Base-by-base conservation (phyloP, 2,113 vertebrate genomes). In the Euleptes europaea region DNA sequence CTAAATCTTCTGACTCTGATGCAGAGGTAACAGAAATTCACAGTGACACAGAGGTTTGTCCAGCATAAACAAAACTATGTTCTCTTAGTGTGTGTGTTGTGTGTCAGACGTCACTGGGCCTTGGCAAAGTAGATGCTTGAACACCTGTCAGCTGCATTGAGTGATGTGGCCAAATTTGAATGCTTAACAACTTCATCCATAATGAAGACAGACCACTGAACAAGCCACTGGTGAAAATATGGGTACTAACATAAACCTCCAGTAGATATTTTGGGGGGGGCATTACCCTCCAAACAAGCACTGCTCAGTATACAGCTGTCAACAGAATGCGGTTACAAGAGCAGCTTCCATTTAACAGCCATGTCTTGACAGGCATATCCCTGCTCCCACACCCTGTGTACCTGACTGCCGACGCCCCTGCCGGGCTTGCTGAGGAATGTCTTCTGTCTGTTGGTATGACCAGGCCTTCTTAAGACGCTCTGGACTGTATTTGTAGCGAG, bases 381-480 rank as follows among this genome's bases (percentile, higher is more conserved):
- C 21, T 14, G 35, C 8, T 35, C 66, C 26, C 40, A 1, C 67
- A 1, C 67, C 26, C 54, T 21, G 47, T 96, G 92, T 94, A 99
- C 98, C 98, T 9, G 98, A 99, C 78, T 97, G 97, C 84, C 98
- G 96, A 78, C 98, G 97, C 17, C 95, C 97, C 76, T 97, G 96
- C 19, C 95, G 90, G 0, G 54, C 90, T 0, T 88, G 91, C 1
- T 78, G 74, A 7, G 95, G 89, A 65, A 96, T 92, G 57, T 98
- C 97, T 0, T 96, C 96, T 26, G 90, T 15, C 38, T 92, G 89
- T 26, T 97, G 96, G 86, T 91, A 96, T 49, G 96, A 97, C 94
- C 96, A 95, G 0, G 94, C 90, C 91, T 97, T 99, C 95, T 98
- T 98, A 88, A 97, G 91, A 82, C 94, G 96, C 91, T 99, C 98